A percentile compares a stretch with the other conserved stretches of the same genome.
Evolutionary conservation across 2,888 invertebrate genomes (phyloP).

Genomic region (Pachydiplax longipennis): DNA sequence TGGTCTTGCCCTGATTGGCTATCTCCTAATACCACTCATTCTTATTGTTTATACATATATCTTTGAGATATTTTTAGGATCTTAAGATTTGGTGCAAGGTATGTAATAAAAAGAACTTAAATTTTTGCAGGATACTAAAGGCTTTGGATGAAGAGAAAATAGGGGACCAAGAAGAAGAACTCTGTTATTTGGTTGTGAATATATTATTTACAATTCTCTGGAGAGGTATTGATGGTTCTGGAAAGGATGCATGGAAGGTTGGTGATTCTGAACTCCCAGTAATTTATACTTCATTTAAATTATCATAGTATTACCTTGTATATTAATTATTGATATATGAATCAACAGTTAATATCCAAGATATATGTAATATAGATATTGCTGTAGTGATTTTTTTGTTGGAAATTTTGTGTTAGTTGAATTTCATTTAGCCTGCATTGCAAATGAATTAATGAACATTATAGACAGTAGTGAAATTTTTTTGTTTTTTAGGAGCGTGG

Average conservation of each 20-base stretch:
- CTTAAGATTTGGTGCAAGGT: too few relatives aligned
- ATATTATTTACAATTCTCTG: constrained; percentile 67
- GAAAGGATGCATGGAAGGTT: constrained; percentile 66
- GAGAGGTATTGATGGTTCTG: constrained; percentile 67
- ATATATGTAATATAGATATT: not conserved
- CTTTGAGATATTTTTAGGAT: too few relatives aligned
- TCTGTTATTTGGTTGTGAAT: constrained; percentile 66
- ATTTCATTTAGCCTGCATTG: not conserved
- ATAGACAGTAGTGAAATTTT: not conserved
- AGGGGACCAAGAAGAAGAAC: constrained; percentile 64
- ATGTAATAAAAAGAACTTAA: not conserved
- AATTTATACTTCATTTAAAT: not conserved
- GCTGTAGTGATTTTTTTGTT: not conserved
- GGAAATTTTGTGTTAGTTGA: not conserved
- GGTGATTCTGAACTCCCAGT: not conserved
- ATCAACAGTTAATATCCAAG: too few relatives aligned
- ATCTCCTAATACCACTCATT: too few relatives aligned
- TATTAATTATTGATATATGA: too few relatives aligned
- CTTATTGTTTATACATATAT: too few relatives aligned
- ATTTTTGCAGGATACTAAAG: constrained; percentile 54
- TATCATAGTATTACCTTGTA: too few relatives aligned
- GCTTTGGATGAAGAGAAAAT: constrained; percentile 55
- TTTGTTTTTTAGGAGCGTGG: constrained; percentile 62
- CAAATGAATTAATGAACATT: not conserved
- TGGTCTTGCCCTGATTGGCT: too few relatives aligned